Evolutionary conservation across 2,113 vertebrate species (phyloP), one percentile per base, ranked within the genome.

Genomic region (Chloropsis hardwickii): DNA sequence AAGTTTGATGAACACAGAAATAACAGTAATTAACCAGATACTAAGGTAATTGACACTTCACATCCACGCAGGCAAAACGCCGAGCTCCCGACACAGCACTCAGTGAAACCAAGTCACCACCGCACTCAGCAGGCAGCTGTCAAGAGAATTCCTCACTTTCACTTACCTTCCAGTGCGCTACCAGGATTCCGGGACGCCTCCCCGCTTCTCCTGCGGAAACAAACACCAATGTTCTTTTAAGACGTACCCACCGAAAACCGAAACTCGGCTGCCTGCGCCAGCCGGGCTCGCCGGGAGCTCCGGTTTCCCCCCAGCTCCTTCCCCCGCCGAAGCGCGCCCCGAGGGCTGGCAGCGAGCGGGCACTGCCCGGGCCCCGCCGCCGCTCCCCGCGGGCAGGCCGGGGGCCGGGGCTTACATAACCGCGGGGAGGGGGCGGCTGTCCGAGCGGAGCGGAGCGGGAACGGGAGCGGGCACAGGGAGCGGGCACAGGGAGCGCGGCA

Each of bases 91-190:
- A 42, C 54, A 61, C 24, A 23, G 42, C 7, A 18, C 37, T 57
- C 48, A 9, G 53, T 0, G 29, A 64, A 87, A 67, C 8, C 60
- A 20, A 84, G 50, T 4, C 61, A 23, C 35, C 51, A 27, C 2
- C 51, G 53, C 88, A 9, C 24, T 40, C 39, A 7, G 44, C 22
- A n/a, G 23, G 33, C 44, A 24, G 37, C 4, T 22, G 14, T 7
- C 78, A 35, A 21, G 15, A 61, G 35, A 91, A 74, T 19, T 87
- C 72, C 47, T 23, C 92, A 66, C 66, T 65, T 73, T 22, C 40
- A 25, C 66, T 92, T 25, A 97, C 90, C 94, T 95, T 48, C 40
- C 61, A 45, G 16, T 10, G 48, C 44, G 51, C 31, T 65, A 81
- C 81, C 76, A 66, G 57, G 86, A 73, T 44, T 16, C 60, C 74